These are phyloP conservation scores for Strongylocentrotus purpuratus DNA, from an alignment of 35 echinoderm and acorn worm species.

Conservation along the genomic window DNA sequence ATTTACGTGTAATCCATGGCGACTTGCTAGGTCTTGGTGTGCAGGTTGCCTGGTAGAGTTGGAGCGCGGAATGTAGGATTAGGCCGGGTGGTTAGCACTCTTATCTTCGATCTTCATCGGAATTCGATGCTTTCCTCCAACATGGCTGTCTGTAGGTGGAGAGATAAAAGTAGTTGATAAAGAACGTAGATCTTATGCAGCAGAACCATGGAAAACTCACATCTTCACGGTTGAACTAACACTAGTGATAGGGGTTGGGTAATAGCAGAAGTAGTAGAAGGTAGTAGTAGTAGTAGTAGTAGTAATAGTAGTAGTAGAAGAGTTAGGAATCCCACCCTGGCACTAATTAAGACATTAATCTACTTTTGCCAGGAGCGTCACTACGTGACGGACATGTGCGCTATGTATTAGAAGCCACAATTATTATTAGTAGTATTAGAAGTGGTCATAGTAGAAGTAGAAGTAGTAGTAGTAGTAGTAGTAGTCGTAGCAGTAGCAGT, in stretches of 20 bases:
- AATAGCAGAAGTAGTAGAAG: neutral
- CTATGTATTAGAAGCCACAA: too few relatives aligned
- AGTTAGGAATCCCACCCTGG: too few relatives aligned
- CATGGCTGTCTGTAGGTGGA: neutral
- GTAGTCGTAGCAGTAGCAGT: conserved; percentile 8
- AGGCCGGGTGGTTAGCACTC: neutral
- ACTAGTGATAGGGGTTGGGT: neutral
- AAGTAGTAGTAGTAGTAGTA: neutral
- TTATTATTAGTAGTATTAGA: neutral
- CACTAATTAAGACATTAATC: too few relatives aligned
- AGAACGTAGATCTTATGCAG: too few relatives aligned
- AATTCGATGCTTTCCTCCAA: neutral
- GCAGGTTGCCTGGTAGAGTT: neutral
- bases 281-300: neutral
- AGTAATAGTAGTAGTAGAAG: neutral
- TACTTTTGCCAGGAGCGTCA: too few relatives aligned
- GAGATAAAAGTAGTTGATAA: neutral
- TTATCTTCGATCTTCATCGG: neutral
- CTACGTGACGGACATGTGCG: too few relatives aligned
- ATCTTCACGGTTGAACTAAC: neutral
- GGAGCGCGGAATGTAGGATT: neutral
- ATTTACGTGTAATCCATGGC: neutral
- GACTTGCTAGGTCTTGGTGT: neutral
- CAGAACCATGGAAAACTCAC: too few relatives aligned
- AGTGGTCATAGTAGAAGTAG: neutral